Percentiles rank a stretch among this genome's conserved stretches.
Conservation (phyloP, 37 sponge, comb jelly and placozoan species). For the Cliona cf. orientalis region DNA sequence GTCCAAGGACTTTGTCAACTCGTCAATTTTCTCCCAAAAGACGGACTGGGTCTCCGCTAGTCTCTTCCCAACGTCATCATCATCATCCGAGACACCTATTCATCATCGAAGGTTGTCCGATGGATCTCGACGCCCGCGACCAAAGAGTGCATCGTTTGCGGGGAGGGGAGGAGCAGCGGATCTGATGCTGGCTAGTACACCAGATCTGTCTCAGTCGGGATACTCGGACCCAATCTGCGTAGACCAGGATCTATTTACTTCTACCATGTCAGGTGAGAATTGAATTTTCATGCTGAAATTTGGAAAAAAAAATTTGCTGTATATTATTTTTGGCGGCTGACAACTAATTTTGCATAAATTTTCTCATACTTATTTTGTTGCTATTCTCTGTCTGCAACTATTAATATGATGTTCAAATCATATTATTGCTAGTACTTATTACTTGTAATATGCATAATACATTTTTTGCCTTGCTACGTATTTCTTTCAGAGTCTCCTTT, state of each 20-base stretch:
- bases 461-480: too few species aligned
- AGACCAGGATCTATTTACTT: background rate
- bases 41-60: conserved; percentile 30
- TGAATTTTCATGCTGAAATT: background rate
- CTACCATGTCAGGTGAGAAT: background rate
- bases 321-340: too few species aligned
- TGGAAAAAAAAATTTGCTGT: too few species aligned
- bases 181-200: conserved; percentile 7
- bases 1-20: conserved; percentile 14
- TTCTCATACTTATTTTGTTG: too few species aligned
- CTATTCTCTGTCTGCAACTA: too few species aligned
- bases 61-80: background rate
- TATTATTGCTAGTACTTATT: too few species aligned
- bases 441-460: too few species aligned
- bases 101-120: background rate
- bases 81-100: too few species aligned
- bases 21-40: background rate
- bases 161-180: background rate
- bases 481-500: too few species aligned
- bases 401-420: too few species aligned
- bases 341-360: too few species aligned
- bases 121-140: background rate
- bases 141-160: conserved; percentile 6
- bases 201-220: background rate
- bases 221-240: background rate